Evolutionary conservation across 2,888 invertebrate species (phyloP).

Genomic region (Choreutis nemorana): DNA sequence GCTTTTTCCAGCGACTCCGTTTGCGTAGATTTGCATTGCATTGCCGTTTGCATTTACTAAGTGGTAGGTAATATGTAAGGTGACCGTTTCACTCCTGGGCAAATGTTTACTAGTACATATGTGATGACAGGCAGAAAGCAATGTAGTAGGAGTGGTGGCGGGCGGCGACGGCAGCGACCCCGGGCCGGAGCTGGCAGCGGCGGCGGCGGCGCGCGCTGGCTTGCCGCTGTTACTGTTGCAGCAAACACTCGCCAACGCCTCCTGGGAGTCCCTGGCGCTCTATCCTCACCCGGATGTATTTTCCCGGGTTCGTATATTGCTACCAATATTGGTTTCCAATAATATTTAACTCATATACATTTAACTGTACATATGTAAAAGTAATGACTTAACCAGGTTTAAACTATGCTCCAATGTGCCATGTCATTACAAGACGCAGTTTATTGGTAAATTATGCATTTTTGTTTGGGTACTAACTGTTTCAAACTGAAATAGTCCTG

Average conservation of each 20-base stretch:
- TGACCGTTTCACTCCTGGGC: too few species aligned
- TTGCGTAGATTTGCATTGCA: not conserved
- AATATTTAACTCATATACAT: too few species aligned
- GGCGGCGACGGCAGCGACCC: conserved; percentile 4
- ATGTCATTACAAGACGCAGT: too few species aligned
- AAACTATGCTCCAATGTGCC: too few species aligned
- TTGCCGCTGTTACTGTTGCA: conserved; percentile 32
- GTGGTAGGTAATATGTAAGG: not conserved
- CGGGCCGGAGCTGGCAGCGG: conserved; percentile 14
- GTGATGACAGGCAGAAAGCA: not conserved
- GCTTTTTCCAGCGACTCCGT: not conserved
- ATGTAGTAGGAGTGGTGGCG: not conserved
- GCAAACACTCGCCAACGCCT: conserved; percentile 20
- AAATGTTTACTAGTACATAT: too few species aligned
- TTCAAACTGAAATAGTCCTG: too few species aligned
- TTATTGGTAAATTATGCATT: too few species aligned
- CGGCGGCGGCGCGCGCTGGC: conserved; percentile 32
- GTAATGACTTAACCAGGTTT: too few species aligned
- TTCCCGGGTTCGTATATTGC: conserved; percentile 25
- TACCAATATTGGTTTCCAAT: too few species aligned
- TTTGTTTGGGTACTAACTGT: too few species aligned
- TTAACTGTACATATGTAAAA: too few species aligned
- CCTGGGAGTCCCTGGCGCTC: conserved; percentile 30
- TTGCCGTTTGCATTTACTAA: not conserved
- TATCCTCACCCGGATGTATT: conserved; percentile 29